phyloP scores from a whole-genome alignment of 35 echinoderm and acorn worm species.

The Apostichopus parvimensis region DNA sequence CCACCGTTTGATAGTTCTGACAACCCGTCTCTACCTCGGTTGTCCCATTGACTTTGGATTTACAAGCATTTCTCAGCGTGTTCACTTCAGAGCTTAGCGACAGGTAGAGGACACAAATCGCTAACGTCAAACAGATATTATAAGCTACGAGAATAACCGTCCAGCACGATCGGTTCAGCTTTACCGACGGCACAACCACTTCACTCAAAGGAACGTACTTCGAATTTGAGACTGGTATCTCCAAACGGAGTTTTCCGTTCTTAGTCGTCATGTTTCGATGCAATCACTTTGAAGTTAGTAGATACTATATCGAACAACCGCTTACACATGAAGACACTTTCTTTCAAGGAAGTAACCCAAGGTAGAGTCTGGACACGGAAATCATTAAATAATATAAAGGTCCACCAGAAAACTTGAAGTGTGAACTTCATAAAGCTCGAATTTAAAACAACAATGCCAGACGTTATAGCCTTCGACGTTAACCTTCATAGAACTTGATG shows the following conservation, averaged over 20 bases:
- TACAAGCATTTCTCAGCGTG: conserved; percentile 16
- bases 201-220: not conserved
- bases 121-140: conserved; percentile 16
- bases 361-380: no score
- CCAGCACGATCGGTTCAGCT: not conserved
- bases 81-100: conserved; percentile 29
- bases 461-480: no score
- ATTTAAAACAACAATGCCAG: no score
- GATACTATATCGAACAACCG: no score
- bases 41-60: not conserved
- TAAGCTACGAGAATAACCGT: conserved; percentile 3
- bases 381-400: no score
- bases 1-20: conserved; percentile 34
- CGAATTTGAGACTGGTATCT: not conserved
- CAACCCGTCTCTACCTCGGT: not conserved
- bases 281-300: no score
- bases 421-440: no score
- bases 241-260: not conserved
- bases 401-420: no score
- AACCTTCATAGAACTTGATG: no score
- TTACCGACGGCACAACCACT: not conserved
- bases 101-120: conserved; percentile 11
- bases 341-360: no score
- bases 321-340: no score
- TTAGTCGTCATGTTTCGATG: not conserved